Evolutionary conservation across 1,140 invertebrate genomes (phyloP).

Genomic region (Chironomus striatipennis): DNA sequence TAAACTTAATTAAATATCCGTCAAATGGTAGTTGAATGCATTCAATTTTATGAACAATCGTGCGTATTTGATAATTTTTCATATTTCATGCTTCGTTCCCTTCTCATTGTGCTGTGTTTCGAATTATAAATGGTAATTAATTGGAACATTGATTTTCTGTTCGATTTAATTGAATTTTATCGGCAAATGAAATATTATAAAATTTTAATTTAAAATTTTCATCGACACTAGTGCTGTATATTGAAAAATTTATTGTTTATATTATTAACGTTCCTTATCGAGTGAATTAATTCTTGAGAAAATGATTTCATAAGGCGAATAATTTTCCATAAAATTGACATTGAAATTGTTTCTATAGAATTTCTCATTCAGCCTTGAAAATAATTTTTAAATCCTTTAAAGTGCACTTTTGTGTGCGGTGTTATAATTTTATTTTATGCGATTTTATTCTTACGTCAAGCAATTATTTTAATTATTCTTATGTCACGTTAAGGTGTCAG

Average conservation of each 20-base stretch:
- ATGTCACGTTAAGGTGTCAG: too few relatives aligned
- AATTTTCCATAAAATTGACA: not conserved
- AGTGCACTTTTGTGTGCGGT: too few relatives aligned
- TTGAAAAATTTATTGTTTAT: not conserved
- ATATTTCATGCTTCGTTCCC: not conserved
- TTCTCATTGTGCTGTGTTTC: not conserved
- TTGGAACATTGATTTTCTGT: conserved; percentile 13
- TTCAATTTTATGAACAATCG: not conserved
- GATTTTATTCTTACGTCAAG: too few relatives aligned
- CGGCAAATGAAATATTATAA: not conserved
- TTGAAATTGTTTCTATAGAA: not conserved
- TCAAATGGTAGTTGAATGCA: not conserved
- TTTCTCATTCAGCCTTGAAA: too few relatives aligned
- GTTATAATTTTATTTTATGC: too few relatives aligned
- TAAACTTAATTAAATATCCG: not conserved
- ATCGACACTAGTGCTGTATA: not conserved
- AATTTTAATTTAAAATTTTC: not conserved
- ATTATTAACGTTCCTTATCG: conserved; percentile 5
- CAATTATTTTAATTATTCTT: too few relatives aligned
- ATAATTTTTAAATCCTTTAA: too few relatives aligned
- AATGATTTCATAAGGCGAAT: not conserved
- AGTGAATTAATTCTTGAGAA: conserved; percentile 5
- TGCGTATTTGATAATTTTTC: not conserved
- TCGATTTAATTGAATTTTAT: conserved; percentile 10
- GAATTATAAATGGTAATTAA: conserved; percentile 11